Percentiles rank a stretch among this genome's conserved stretches.
These are phyloP conservation scores for Neoascia interrupta DNA, from an alignment of 2,888 invertebrate genomes.

Conservation along the genomic window DNA sequence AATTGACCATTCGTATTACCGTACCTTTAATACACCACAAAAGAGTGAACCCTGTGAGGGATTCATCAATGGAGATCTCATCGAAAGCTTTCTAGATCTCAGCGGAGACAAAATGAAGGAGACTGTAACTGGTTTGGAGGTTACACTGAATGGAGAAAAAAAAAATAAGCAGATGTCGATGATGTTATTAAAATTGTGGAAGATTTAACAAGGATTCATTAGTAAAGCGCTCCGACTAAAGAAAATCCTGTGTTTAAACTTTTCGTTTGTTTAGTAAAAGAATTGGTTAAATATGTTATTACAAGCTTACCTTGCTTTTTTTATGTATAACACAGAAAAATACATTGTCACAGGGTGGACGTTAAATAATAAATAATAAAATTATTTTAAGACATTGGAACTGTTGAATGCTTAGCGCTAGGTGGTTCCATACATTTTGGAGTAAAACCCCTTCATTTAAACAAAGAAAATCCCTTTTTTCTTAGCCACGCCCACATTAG, in stretches of 20 bases:
- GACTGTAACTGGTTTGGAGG: slow-evolving; percentile 90
- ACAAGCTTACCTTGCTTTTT: slow-evolving; percentile 55
- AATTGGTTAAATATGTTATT: slow-evolving; percentile 42
- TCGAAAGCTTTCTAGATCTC: slow-evolving; percentile 97
- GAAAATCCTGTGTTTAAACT: neutral
- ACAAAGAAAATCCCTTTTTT: too few species aligned
- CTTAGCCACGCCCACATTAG: too few species aligned
- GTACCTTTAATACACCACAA: slow-evolving; percentile 93
- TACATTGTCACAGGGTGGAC: too few species aligned
- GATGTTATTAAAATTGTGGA: slow-evolving; percentile 98
- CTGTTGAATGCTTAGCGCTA: too few species aligned
- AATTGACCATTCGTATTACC: slow-evolving; percentile 94
- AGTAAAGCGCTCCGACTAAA: too few species aligned
- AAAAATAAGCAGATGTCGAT: slow-evolving; percentile 93
- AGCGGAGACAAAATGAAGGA: slow-evolving; percentile 93
- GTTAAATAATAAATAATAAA: too few species aligned
- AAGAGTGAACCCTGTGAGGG: slow-evolving; percentile 94
- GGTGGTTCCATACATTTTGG: too few species aligned
- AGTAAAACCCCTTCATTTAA: too few species aligned
- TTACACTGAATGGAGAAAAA: slow-evolving; percentile 91
- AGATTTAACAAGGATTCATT: slow-evolving; percentile 98
- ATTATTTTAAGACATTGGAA: too few species aligned
- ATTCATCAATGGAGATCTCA: slow-evolving; percentile 98
- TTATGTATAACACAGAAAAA: too few species aligned
- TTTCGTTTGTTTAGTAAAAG: slow-evolving; percentile 51